Conservation (phyloP, 2,888 invertebrate genomes). For the Lasioglossum lativentre region DNA sequence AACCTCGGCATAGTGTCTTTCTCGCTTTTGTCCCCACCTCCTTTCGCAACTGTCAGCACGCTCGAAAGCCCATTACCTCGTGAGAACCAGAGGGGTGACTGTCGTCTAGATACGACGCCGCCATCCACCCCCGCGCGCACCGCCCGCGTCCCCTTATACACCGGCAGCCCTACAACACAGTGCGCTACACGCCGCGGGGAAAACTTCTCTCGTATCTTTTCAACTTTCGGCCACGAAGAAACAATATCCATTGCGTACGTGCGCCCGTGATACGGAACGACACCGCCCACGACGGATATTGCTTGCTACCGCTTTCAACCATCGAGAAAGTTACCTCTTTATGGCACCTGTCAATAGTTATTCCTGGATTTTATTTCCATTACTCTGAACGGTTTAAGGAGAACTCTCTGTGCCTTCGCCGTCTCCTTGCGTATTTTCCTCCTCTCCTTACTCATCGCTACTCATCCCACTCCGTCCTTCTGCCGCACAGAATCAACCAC, state of each 20-base stretch:
- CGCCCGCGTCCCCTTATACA: background rate
- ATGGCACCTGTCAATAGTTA: conserved; percentile 53
- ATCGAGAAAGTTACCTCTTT: conserved; percentile 48
- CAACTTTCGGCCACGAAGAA: conserved; percentile 50
- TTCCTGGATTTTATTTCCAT: conserved; percentile 43
- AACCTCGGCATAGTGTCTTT: conserved; percentile 53
- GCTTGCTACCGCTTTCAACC: conserved; percentile 53
- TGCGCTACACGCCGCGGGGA: conserved; percentile 18
- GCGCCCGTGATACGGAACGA: conserved; percentile 42
- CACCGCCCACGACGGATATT: conserved; percentile 50
- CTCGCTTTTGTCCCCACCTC: conserved; percentile 46
- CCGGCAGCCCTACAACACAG: background rate
- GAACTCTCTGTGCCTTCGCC: conserved; percentile 16
- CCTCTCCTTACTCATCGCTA: background rate
- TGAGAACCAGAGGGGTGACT: conserved; percentile 34
- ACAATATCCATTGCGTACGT: conserved; percentile 62
- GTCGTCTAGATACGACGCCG: conserved; percentile 40
- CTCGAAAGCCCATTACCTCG: conserved; percentile 55
- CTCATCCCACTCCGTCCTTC: background rate
- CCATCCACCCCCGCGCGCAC: background rate
- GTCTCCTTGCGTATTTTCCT: background rate
- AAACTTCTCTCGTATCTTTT: conserved; percentile 59
- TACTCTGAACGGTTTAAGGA: conserved; percentile 21
- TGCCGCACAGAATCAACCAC: background rate
- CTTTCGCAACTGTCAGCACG: conserved; percentile 43